Percentiles rank a stretch among this genome's conserved stretches.
Conservation (phyloP, 2,888 invertebrate genomes). For the Gastracanthus pulcherrimus region DNA sequence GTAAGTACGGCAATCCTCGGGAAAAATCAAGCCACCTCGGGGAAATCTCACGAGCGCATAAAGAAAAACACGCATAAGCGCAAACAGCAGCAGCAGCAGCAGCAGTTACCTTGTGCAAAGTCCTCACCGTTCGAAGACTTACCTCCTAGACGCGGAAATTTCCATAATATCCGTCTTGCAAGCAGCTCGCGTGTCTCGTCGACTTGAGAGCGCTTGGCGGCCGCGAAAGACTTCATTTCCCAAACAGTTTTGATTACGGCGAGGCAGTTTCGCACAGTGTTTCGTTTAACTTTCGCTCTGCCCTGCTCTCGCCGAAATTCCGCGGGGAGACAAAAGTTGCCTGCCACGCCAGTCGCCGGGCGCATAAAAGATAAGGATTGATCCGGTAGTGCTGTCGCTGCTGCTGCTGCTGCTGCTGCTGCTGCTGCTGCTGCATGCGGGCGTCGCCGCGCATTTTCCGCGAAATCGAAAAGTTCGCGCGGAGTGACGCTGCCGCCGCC, state of each 20-base stretch:
- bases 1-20: not conserved
- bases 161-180: slow-evolving; percentile 44
- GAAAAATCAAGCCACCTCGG: slow-evolving; percentile 30
- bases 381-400: slow-evolving; percentile 20
- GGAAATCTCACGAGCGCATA: not conserved
- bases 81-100: not conserved
- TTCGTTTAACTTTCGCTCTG: slow-evolving; percentile 41
- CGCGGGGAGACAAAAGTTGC: slow-evolving; percentile 42
- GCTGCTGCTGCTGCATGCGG: too few relatives aligned
- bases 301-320: slow-evolving; percentile 25
- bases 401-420: too few relatives aligned
- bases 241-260: slow-evolving; percentile 52
- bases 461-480: slow-evolving; percentile 32
- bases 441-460: not conserved
- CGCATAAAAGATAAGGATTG: slow-evolving; percentile 56
- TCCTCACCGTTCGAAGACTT: not conserved
- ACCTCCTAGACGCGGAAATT: slow-evolving; percentile 10
- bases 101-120: not conserved
- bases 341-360: not conserved
- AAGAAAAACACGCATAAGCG: slow-evolving; percentile 21
- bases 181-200: not conserved
- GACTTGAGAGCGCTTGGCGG: too few relatives aligned
- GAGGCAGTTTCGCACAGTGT: slow-evolving; percentile 24
- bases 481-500: slow-evolving; percentile 18
- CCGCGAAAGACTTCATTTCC: slow-evolving; percentile 38